Evolutionary conservation across 2,888 invertebrate species (phyloP).

Genomic region (Catocala sponsa): DNA sequence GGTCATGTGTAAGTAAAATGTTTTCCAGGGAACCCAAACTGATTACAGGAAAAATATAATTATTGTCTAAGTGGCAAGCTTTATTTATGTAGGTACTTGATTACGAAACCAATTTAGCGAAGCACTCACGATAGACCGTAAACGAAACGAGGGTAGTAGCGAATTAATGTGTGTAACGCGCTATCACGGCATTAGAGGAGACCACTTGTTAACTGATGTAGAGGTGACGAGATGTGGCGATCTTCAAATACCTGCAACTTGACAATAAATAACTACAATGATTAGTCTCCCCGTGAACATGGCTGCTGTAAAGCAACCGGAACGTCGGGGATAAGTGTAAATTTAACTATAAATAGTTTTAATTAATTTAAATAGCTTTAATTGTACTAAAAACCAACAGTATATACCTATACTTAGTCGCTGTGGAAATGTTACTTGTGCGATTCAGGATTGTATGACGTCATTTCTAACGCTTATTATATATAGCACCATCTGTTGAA

Average conservation of each 20-base stretch:
- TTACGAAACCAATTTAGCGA: constrained; percentile 28
- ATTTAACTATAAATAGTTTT: too few species aligned
- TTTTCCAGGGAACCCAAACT: background rate
- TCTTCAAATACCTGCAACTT: background rate
- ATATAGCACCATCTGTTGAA: too few species aligned
- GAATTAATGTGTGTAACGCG: constrained; percentile 38
- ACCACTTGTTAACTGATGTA: constrained; percentile 28
- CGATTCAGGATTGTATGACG: too few species aligned
- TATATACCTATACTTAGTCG: too few species aligned
- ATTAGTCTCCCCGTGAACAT: too few species aligned
- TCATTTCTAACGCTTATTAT: too few species aligned
- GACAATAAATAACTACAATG: background rate
- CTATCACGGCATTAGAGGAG: constrained; percentile 26
- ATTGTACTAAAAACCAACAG: too few species aligned
- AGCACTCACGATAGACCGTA: constrained; percentile 37
- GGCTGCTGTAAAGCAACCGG: too few species aligned
- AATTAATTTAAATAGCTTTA: too few species aligned
- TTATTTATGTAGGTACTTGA: constrained; percentile 36
- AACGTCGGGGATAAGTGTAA: too few species aligned
- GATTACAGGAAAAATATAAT: background rate
- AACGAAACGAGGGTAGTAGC: constrained; percentile 33
- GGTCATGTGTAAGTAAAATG: too few species aligned
- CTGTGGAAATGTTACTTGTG: too few species aligned
- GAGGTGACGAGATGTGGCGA: background rate
- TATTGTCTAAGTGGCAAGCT: background rate